Evolutionary conservation across 2,888 invertebrate species (phyloP).

Genomic region (Meghimatium bilineatum): DNA sequence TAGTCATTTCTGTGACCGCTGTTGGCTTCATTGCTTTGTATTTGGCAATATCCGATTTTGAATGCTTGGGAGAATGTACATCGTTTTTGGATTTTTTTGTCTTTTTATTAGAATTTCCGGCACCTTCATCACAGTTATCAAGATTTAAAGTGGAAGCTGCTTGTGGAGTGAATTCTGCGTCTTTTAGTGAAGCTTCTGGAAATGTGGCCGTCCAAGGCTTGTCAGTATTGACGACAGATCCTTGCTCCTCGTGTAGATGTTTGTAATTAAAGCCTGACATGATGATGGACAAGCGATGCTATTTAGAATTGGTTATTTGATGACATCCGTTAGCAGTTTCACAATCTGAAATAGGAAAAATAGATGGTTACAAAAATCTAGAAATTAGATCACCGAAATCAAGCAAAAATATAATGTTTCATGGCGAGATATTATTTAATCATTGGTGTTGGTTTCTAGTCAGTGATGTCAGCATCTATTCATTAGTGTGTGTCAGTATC

Average conservation of each 20-base stretch:
- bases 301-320: background rate
- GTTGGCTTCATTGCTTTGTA: conserved; percentile 38
- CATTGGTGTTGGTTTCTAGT: too few species aligned
- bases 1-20: conserved; percentile 8
- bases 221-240: background rate
- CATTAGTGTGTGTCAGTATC: too few species aligned
- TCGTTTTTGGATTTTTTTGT: background rate
- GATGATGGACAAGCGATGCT: background rate
- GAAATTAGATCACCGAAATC: too few species aligned
- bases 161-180: background rate
- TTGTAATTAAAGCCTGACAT: conserved; percentile 19
- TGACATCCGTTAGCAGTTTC: background rate
- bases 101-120: background rate
- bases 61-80: background rate
- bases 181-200: background rate
- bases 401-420: too few species aligned
- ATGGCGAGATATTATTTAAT: too few species aligned
- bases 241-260: conserved; percentile 16
- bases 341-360: background rate
- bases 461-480: too few species aligned
- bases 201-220: background rate
- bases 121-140: background rate
- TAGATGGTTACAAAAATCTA: background rate
- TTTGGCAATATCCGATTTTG: conserved; percentile 3
- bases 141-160: background rate